Evolutionary conservation across 1,140 invertebrate species (phyloP), one percentile per base, ranked within the genome.

Genomic region (Anastrepha obliqua): DNA sequence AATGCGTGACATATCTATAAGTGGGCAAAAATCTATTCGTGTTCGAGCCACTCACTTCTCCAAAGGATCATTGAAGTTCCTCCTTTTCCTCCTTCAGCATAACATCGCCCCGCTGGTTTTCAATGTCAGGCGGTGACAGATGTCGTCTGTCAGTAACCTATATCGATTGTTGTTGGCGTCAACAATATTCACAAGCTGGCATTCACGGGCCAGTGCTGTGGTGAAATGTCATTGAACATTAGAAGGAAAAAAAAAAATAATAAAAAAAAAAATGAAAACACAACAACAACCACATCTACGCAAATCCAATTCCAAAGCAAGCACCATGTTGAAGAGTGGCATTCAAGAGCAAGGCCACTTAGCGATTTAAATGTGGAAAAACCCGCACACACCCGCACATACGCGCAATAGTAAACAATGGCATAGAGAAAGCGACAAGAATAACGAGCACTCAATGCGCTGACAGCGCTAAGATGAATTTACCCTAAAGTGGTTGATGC

Each of bases 391-490:
- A n/a, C 39, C 7, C 11, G 44, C 39, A 74, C 44, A 47, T 7
- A 47, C 67, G 29, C 29, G 13, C 4, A 47, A n/a, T 42, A 74
- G 44, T 15, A 44, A 17, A 74, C 65, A 11, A 4, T 11, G 4
- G 64, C 7, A 74, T 74, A 17, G 7, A 47, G 67, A 47, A 47
- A 47, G 51, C 11, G 51, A 6, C 51, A 55, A 55, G 51, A 55
- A 55, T 55, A 47, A n/a, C 67, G 42, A 47, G 42, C 67, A 74
- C 67, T 47, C 44, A 74, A 74, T 74, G 11, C 67, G 15, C 39
- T n/a, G 6, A 74, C 67, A 74, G 67, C 67, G 67, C 13, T 47
- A 74, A 74, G 67, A 47, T 74, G 67, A 74, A 74, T 74, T 74
- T 42, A 74, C 67, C 67, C 67, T 74, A 74, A 74, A 47, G 67